Evolutionary conservation across 2,113 vertebrate genomes (phyloP), one percentile per base, ranked within the genome.

Genomic region (Eidolon helvum): DNA sequence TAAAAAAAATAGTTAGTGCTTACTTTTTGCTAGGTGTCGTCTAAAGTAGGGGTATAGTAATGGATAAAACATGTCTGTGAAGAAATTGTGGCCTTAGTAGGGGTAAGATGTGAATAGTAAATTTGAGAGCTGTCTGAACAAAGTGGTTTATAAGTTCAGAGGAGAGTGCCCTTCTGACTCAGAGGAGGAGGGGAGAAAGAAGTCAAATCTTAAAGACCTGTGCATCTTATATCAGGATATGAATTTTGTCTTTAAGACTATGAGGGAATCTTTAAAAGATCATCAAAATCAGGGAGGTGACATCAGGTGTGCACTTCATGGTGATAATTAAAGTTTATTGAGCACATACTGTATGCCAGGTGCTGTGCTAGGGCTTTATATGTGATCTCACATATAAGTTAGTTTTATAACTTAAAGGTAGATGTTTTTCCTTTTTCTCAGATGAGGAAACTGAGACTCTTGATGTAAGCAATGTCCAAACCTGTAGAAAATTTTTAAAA

Each of bases 401-500:
- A 65, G 80, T 89, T 96, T 75, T 77, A 6, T 53, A 95, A 88
- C 33, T 86, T 96, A n/a, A 84, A 38, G 48, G 26, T 85, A 77
- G 78, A 59, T 91, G 26, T 88, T 95, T 95, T 43, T 88, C 80
- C 21, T 89, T 94, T 97, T 93, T 63, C 61, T 94, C 33, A 35
- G 43, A 69, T 91, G 48, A 77, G 53, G 43, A 94, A 80, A 78
- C 80, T 72, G 28, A 83, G n/a, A 30, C 59, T 63, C 4, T 63
- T 2, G 10, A 30, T 4, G 10, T 63, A 63, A 63, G 59, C 30
- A 63, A 63, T 5, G 11, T 30, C 59, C 59, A 63, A 14, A 63
- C 26, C 59, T 63, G 59, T 30, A 63, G 26, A 63, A 28, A 63
- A 30, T 30, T 63, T 63, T 63, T 63, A 12, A 30, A 63, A 63